A percentile compares a stretch with the other conserved stretches of the same genome.
phyloP scores from a whole-genome alignment of 2,888 invertebrate species.

The Clunio marinus region DNA sequence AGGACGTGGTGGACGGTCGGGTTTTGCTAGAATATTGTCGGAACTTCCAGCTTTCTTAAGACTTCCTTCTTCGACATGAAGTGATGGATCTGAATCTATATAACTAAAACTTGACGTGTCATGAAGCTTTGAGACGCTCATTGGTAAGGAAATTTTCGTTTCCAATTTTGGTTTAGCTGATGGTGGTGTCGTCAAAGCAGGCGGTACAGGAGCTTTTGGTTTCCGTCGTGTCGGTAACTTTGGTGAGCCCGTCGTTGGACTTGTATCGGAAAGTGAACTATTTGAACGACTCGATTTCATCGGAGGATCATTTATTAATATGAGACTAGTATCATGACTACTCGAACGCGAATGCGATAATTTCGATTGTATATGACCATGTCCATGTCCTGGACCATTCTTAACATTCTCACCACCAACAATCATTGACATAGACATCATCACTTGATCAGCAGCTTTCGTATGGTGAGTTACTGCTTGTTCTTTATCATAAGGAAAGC shows the following conservation, averaged over 20 bases:
- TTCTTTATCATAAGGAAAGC: slow-evolving; percentile 40
- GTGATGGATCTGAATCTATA: slow-evolving; percentile 45
- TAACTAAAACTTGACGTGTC: slow-evolving; percentile 45
- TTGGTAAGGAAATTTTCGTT: slow-evolving; percentile 16
- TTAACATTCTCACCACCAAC: slow-evolving; percentile 31
- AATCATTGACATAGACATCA: slow-evolving; percentile 40
- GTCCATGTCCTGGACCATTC: slow-evolving; percentile 10
- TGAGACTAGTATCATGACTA: slow-evolving; percentile 59
- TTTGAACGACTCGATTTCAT: slow-evolving; percentile 62
- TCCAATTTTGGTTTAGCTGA: slow-evolving; percentile 15
- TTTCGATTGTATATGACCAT: slow-evolving; percentile 31
- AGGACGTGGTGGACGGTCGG: slow-evolving; percentile 64
- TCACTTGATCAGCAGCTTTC: slow-evolving; percentile 42
- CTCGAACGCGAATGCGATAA: slow-evolving; percentile 55
- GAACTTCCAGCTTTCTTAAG: slow-evolving; percentile 43
- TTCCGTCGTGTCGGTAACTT: slow-evolving; percentile 68
- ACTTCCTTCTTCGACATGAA: slow-evolving; percentile 40
- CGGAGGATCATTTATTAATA: slow-evolving; percentile 45
- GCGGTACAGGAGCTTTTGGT: slow-evolving; percentile 67
- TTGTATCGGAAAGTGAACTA: slow-evolving; percentile 64
- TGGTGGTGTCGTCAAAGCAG: slow-evolving; percentile 44
- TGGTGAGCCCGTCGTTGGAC: slow-evolving; percentile 70
- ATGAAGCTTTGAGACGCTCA: slow-evolving; percentile 25
- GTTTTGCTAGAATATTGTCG: slow-evolving; percentile 49
- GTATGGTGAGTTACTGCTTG: not conserved